Evolutionary conservation across 2,888 invertebrate species (phyloP), one percentile per base, ranked within the genome.

Genomic region (Psylliodes chrysocephalus): DNA sequence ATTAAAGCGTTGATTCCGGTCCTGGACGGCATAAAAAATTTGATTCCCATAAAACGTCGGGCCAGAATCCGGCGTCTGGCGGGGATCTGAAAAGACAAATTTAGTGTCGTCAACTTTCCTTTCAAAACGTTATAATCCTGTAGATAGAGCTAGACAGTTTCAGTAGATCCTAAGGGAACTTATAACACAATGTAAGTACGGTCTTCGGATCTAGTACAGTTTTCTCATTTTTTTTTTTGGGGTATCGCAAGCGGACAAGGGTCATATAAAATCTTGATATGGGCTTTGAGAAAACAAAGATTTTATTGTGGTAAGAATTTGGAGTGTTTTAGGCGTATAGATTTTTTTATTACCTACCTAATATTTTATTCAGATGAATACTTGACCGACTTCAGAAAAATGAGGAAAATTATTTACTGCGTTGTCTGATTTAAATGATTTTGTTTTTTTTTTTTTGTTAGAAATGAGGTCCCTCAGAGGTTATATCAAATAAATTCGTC

Each of bases 141-240:
- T 42, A 42, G 38, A 40, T 47, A 22, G 60, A 17, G 52, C 38
- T 55, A 53, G 53, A 22, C 52, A 60, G 63, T 60, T 60, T 55
- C 53, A 35, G 56, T 47, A 38, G 42, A 46, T 56, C 62, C 53
- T 56, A 60, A 28, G 42, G 56, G 62, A 64, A 62, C 60, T 63
- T 42, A 53, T 60, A 64, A 64, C 62, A 64, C 55, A 61, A 64
- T 63, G 63, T 67, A 55, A 61, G 56, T 60, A 46, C 44, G 55
- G 46, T 55, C 55, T 33, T 18, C 44, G 30, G 44, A 55, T 44
- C 33, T 33, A 55, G 40, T 55, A 55, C 55, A 54, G 28, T 17
- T 33, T 33, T 49, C 22, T 12, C n/a, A n/a, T n/a, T 54, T 42
- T 14, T 22, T 44, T 33, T 30, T 42, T 54, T 7, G 46, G 46